Percentiles rank a stretch among this genome's conserved stretches.
Conservation (phyloP, 2,797 vertebrate genomes). For the Chromis chromis region DNA sequence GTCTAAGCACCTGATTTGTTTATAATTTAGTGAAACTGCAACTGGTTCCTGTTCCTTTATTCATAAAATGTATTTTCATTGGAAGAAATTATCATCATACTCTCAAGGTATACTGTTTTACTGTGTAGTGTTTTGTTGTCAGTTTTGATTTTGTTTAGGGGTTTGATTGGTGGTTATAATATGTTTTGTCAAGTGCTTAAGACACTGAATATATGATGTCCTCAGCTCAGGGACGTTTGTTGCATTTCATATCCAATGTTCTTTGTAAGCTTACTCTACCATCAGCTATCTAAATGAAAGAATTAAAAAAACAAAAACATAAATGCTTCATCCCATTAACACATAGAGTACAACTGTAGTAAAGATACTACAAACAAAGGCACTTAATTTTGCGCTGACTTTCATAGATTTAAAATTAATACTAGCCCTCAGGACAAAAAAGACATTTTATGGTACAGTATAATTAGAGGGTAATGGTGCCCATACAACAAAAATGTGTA, state of each 20-base stretch:
- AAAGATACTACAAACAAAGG: not conserved
- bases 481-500: not conserved
- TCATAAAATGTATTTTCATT: not conserved
- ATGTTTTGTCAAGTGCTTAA: not conserved
- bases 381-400: not conserved
- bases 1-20: not conserved
- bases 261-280: not conserved
- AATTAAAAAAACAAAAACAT: not conserved
- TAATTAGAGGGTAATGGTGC: not conserved
- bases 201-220: not conserved
- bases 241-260: not conserved
- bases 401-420: not conserved
- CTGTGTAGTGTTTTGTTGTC: not conserved
- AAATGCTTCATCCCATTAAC: not conserved
- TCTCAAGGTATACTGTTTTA: not conserved
- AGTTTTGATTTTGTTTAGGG: not conserved
- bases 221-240: not conserved
- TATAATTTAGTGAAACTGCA: not conserved
- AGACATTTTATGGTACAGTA: not conserved
- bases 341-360: not conserved
- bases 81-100: not conserved
- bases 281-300: not conserved
- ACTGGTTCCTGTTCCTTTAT: not conserved
- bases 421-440: constrained; percentile 1
- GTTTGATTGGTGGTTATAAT: not conserved